Evolutionary conservation across 1,140 invertebrate species (phyloP).

Genomic region (Drusus annulatus): DNA sequence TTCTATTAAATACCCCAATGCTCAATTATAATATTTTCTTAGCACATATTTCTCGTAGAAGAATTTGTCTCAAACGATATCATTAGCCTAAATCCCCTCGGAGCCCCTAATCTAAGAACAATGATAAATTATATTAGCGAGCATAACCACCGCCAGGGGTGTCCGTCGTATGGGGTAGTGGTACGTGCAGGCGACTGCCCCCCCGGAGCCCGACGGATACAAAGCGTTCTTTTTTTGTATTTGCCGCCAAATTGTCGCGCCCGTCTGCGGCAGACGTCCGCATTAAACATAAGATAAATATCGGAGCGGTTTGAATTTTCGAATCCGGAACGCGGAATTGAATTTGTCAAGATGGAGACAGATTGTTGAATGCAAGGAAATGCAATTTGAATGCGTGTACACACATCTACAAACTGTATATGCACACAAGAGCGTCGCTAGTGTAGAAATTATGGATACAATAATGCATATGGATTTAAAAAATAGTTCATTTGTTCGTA

Average conservation of each 20-base stretch:
- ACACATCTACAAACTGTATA: too few species aligned
- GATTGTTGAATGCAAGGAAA: not conserved
- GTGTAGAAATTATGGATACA: too few species aligned
- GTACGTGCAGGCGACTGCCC: not conserved
- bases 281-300: constrained; percentile 11
- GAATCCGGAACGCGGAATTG: constrained; percentile 1
- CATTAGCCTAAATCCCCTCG: too few species aligned
- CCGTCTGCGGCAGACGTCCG: constrained; percentile 49
- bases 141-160: not conserved
- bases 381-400: too few species aligned
- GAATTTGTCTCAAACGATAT: too few species aligned
- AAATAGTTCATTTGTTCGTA: too few species aligned
- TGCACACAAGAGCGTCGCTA: too few species aligned
- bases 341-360: constrained; percentile 9
- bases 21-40: too few species aligned
- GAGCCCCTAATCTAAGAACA: constrained; percentile 7
- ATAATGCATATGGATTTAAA: too few species aligned
- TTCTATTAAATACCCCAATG: too few species aligned
- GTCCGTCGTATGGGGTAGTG: too few species aligned
- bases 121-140: constrained; percentile 52
- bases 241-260: constrained; percentile 52
- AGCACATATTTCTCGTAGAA: too few species aligned
- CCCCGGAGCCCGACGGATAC: constrained; percentile 28
- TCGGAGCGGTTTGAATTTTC: constrained; percentile 4
- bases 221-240: constrained; percentile 49